Base-by-base conservation (phyloP, 2,888 invertebrate species). In the Anorthoa munda region DNA sequence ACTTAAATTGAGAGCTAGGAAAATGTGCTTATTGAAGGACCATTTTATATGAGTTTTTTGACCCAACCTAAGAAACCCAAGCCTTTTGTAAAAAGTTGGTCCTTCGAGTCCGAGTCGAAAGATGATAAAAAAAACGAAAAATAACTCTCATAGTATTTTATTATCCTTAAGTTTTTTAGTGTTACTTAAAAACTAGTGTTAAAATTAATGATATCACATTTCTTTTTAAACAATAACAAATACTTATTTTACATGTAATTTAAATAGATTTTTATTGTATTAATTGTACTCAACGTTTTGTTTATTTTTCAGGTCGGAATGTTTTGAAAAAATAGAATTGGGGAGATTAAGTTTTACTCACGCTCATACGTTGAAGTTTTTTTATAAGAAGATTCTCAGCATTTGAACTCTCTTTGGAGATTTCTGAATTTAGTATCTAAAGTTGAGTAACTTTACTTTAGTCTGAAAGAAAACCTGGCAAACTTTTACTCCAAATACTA, bases 141-240 rank as follows among this genome's bases (percentile, higher is more conserved):
- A 21, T 2, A 70, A 26, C 23, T 82, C 71, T 82, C 18, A 51
- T 21, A 17, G 23, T 69, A 66, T 56, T 79, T 77, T 69, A 76
- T 77, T 79, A 59, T 12, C 51, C 51, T 79, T 56, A 13, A 73
- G 17, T 26, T 18, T 61, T 73, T 76, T 72, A 79, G 53, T 53
- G 31, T 67, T 39, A 74, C 76, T 81, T 87, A 87, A 5, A 61
- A 72, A 59, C 66, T 84, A 86, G 50, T 79, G 76, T 83, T 82
- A 85, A 75, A 80, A 81, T 66, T 86, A 86, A 73, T 59, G 39
- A 78, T 87, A 87, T 87, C 88, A 88, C 88, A 88, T 86, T 87
- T 86, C 79, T 63, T 79, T 81, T 75, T 82, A 80, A 64, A 81
- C 73, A 67, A 66, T 69, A 72, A 78, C 46, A 68, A 66, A 70